These are phyloP conservation scores for Formica exsecta DNA, from an alignment of 1,140 invertebrate genomes.

Conservation along the genomic window DNA sequence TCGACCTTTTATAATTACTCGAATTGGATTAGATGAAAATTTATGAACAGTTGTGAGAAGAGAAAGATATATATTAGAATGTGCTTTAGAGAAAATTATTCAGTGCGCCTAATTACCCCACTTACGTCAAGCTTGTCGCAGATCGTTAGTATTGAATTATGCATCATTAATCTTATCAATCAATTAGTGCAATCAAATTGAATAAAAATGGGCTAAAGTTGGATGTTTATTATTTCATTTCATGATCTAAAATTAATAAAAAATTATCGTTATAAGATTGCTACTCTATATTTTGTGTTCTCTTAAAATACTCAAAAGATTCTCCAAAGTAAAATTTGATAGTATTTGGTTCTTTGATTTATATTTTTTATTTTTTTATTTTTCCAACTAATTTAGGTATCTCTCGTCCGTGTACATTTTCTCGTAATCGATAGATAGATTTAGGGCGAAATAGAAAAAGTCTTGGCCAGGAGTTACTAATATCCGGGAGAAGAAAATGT, in stretches of 20 bases:
- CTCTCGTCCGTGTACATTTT: not conserved
- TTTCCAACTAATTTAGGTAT: not conserved
- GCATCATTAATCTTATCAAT: conserved; percentile 33
- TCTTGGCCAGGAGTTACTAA: not conserved
- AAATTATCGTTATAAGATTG: not conserved
- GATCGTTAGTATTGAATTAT: conserved; percentile 51
- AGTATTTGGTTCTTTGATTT: not conserved
- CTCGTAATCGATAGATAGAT: not conserved
- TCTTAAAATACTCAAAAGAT: not conserved
- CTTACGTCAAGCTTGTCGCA: conserved; percentile 48
- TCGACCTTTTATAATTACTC: conserved; percentile 11
- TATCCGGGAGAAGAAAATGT: conserved; percentile 29
- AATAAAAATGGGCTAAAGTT: not conserved
- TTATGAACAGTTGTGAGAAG: conserved; percentile 35
- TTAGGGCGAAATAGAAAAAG: conserved; percentile 9
- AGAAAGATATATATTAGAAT: conserved; percentile 20
- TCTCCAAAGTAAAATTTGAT: not conserved
- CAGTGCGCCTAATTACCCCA: conserved; percentile 49
- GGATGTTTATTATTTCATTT: not conserved
- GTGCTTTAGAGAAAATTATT: conserved; percentile 61
- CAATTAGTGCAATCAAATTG: not conserved
- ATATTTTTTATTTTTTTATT: not conserved
- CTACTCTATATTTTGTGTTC: not conserved
- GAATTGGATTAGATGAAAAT: conserved; percentile 24
- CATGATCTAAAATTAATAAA: not conserved